A percentile compares a stretch with the other conserved stretches of the same genome.
These are phyloP conservation scores for Tupaia tana DNA, from an alignment of 2,113 vertebrate species.

Conservation along the genomic window DNA sequence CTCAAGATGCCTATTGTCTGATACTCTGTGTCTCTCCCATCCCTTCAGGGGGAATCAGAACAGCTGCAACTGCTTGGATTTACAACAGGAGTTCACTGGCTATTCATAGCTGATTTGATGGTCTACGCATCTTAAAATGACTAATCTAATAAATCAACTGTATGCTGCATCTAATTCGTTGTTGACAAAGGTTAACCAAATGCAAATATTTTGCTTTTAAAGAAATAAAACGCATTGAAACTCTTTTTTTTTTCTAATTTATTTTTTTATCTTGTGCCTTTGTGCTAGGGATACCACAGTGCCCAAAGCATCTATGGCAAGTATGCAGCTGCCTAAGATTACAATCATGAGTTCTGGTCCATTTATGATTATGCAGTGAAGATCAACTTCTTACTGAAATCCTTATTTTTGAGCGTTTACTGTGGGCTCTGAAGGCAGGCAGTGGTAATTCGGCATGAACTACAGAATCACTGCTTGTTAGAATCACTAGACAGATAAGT, in stretches of 20 bases:
- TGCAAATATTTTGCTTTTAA: conserved; percentile 58
- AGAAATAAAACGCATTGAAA: conserved; percentile 31
- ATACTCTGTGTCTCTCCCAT: background rate
- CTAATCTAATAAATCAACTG: conserved; percentile 22
- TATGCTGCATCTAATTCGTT: conserved; percentile 30
- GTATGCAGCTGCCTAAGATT: background rate
- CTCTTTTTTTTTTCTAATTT: too few relatives aligned
- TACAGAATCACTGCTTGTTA: background rate
- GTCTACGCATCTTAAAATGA: conserved; percentile 50
- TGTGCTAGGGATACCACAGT: background rate
- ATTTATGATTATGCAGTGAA: conserved; percentile 21
- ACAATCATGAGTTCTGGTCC: background rate
- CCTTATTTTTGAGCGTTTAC: background rate
- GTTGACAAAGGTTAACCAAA: conserved; percentile 47
- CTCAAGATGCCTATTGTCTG: conserved; percentile 68
- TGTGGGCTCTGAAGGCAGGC: background rate
- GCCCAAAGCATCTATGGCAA: background rate
- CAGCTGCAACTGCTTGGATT: conserved; percentile 73
- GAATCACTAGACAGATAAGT: background rate
- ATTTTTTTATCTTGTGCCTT: background rate
- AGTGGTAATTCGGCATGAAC: background rate
- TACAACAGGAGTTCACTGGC: conserved; percentile 39
- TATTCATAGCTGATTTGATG: conserved; percentile 25
- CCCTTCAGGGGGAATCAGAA: conserved; percentile 56
- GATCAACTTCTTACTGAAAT: background rate